These are phyloP conservation scores for Dolichomitus sp. DNA, from an alignment of 2,888 invertebrate species.

Conservation along the genomic window DNA sequence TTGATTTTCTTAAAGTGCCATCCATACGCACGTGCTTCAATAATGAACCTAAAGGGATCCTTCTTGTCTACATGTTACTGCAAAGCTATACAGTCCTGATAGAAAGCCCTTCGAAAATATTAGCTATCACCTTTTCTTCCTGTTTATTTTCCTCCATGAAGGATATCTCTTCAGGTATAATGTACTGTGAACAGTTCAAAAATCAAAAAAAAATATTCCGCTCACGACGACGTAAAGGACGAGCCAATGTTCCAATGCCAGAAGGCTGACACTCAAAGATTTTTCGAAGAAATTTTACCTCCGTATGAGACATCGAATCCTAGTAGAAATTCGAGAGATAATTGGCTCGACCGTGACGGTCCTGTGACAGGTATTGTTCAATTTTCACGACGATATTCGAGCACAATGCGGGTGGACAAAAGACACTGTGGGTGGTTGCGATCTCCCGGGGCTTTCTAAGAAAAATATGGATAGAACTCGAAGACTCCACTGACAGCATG, in stretches of 20 bases:
- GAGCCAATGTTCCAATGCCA: background rate
- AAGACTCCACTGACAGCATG: background rate
- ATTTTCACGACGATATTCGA: background rate
- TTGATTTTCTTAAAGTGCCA: background rate
- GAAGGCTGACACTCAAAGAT: slow-evolving; percentile 9
- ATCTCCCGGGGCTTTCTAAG: slow-evolving; percentile 8
- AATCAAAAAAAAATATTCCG: background rate
- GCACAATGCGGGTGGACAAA: slow-evolving; percentile 17
- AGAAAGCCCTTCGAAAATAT: slow-evolving; percentile 38
- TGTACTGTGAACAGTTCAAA: background rate
- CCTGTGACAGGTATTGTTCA: slow-evolving; percentile 33
- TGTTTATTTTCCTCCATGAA: background rate
- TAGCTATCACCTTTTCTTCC: slow-evolving; percentile 22
- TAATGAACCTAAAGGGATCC: background rate
- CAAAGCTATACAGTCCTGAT: slow-evolving; percentile 40
- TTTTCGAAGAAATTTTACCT: slow-evolving; percentile 67
- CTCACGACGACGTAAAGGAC: background rate
- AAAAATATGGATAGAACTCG: background rate
- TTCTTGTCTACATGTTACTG: background rate
- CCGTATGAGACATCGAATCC: slow-evolving; percentile 69
- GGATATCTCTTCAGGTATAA: background rate
- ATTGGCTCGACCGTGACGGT: slow-evolving; percentile 69
- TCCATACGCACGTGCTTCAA: background rate
- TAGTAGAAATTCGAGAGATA: slow-evolving; percentile 71
- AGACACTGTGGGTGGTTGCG: background rate